phyloP scores from a whole-genome alignment of 2,888 invertebrate genomes.

The Hymenopus coronatus region DNA sequence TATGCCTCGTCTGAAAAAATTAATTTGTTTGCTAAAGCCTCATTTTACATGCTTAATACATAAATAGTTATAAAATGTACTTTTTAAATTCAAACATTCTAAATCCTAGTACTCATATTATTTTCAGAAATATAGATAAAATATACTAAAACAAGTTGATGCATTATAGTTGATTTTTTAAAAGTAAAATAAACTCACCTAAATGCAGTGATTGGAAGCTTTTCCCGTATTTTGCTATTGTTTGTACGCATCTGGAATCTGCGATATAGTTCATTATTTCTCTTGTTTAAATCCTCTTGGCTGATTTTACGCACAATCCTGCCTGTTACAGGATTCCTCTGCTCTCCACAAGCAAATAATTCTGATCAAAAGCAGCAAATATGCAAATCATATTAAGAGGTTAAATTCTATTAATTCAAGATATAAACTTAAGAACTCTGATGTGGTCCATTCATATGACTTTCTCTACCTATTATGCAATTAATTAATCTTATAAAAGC shows the following conservation, averaged over 20 bases:
- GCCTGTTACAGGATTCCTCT: background rate
- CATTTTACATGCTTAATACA: too few relatives aligned
- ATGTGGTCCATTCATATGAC: too few relatives aligned
- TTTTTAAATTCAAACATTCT: background rate
- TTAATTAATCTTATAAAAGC: too few relatives aligned
- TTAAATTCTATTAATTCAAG: background rate
- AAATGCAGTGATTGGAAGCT: background rate
- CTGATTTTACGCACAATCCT: background rate
- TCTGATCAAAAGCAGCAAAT: background rate
- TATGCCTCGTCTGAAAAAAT: too few relatives aligned
- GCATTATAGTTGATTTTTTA: background rate
- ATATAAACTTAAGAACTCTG: too few relatives aligned
- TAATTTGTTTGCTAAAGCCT: too few relatives aligned
- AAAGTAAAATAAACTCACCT: background rate
- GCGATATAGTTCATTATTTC: background rate
- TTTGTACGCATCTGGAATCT: background rate
- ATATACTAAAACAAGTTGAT: background rate
- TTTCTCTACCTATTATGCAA: too few relatives aligned
- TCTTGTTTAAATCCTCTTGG: background rate
- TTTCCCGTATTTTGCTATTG: background rate
- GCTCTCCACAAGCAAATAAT: background rate
- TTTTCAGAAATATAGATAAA: background rate
- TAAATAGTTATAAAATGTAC: too few relatives aligned
- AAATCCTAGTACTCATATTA: background rate
- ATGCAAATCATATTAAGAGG: background rate